phyloP scores from a whole-genome alignment of 2,888 invertebrate species.

The Eupithecia inturbata region DNA sequence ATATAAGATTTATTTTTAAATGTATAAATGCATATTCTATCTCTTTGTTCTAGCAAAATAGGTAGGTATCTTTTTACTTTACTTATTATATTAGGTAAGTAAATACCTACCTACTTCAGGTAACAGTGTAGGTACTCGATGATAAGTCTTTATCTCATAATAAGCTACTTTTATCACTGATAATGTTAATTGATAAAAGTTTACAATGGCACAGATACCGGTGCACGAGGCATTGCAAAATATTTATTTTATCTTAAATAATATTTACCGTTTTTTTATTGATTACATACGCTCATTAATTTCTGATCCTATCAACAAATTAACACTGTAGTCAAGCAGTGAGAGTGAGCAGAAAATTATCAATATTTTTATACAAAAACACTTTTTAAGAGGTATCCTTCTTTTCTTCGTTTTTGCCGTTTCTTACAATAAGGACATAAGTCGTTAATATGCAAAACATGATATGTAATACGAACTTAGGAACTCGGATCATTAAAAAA shows the following conservation, averaged over 20 bases:
- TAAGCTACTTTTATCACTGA: background rate
- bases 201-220: background rate
- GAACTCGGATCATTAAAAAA: background rate
- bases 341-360: no score
- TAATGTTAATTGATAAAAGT: conserved; percentile 1
- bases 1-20: no score
- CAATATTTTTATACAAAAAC: background rate
- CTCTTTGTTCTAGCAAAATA: no score
- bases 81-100: no score
- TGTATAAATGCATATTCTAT: no score
- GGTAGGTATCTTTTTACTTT: no score
- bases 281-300: background rate
- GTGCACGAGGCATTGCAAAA: conserved; percentile 5
- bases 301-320: background rate
- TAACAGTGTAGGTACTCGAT: background rate
- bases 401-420: background rate
- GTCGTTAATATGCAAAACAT: background rate
- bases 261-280: background rate
- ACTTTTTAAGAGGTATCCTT: no score
- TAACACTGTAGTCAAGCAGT: background rate
- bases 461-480: background rate
- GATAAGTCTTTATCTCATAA: background rate
- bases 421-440: background rate
- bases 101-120: background rate
- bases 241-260: background rate